Base-by-base conservation (phyloP, 2,113 vertebrate genomes). In the Elephantulus edwardii region DNA sequence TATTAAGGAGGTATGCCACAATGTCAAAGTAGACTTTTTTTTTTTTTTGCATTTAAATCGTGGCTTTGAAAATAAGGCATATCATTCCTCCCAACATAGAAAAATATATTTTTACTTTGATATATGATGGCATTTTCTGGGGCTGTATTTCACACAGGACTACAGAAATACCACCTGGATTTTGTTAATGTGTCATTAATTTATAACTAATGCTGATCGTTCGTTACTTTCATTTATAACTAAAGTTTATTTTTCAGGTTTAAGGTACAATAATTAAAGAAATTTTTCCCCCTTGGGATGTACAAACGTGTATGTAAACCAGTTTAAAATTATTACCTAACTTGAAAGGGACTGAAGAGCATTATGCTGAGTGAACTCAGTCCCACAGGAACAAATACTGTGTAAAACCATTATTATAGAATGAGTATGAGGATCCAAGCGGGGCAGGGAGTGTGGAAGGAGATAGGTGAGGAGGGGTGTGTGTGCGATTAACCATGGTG, bases 1-100 rank as follows among this genome's bases (percentile, higher is more conserved):
- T 71, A 9, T 68, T 48, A 26, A 58, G 38, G 20, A 79, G 24
- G 33, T 0, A 0, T 90, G 26, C 33, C 66, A 30, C 94, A 93
- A 79, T 86, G 77, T 92, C 90, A 90, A 83, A 88, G 0, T 48
- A 50, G 86, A 93, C 38, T 50, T 93, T 96, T 94, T 84, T 70
- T 8, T 50, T 93, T 96, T 94, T 84, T 70, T 8, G 72, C 95
- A 83, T 94, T 94, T 42, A n/a, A 78, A 24, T 8, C 56, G 14
- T 76, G 89, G 71, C 54, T 90, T 58, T 70, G n/a, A n/a, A 82
- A 95, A 92, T 3, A 58, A 95, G 74, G 83, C 70, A 74, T 84
- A 88, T 74, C 46, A 52, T 79, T 83, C 16, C 56, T 77, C 66
- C 24, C 14, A 30, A n/a, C 10, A 46, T 40, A 70, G 74, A 28